Percentiles rank a stretch among this genome's conserved stretches.
Conservation (phyloP, 2,113 vertebrate species). For the Muntiacus reevesi region DNA sequence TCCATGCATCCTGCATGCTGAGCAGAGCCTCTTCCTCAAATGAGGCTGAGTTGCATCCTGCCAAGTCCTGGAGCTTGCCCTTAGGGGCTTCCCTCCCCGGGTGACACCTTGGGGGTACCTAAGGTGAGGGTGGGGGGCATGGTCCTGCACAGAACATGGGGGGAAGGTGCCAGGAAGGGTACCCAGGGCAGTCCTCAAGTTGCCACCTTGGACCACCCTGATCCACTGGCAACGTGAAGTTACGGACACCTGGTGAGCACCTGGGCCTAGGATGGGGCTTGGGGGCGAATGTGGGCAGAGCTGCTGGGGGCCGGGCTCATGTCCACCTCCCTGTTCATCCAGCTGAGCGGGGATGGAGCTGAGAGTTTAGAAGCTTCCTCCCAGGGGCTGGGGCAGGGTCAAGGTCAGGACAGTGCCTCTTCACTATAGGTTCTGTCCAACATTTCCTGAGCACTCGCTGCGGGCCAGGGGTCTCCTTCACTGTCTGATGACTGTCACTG, state of each 20-base stretch:
- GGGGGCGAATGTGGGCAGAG: rapidly evolving
- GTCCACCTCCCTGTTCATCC: not conserved
- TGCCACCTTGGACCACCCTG: not conserved
- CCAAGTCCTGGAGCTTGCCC: not conserved
- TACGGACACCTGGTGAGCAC: not conserved
- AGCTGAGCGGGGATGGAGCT: not conserved
- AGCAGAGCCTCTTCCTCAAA: not conserved
- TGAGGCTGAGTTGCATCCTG: not conserved
- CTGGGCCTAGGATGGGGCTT: no score
- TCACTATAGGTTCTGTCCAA: not conserved
- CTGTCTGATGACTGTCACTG: no score
- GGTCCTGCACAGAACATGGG: not conserved
- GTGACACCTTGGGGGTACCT: not conserved
- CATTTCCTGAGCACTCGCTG: not conserved
- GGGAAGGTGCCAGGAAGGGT: not conserved
- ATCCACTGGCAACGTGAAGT: not conserved
- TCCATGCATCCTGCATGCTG: not conserved
- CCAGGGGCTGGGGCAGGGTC: not conserved
- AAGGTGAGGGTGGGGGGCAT: not conserved
- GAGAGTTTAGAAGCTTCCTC: not conserved
- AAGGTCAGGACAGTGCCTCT: not conserved
- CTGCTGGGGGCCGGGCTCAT: not conserved
- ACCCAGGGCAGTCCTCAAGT: not conserved
- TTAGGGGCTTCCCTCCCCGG: not conserved
- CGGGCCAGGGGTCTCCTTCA: not conserved